Evolutionary conservation across 2,113 vertebrate species (phyloP), one percentile per base, ranked within the genome.

Genomic region (Lynx canadensis): DNA sequence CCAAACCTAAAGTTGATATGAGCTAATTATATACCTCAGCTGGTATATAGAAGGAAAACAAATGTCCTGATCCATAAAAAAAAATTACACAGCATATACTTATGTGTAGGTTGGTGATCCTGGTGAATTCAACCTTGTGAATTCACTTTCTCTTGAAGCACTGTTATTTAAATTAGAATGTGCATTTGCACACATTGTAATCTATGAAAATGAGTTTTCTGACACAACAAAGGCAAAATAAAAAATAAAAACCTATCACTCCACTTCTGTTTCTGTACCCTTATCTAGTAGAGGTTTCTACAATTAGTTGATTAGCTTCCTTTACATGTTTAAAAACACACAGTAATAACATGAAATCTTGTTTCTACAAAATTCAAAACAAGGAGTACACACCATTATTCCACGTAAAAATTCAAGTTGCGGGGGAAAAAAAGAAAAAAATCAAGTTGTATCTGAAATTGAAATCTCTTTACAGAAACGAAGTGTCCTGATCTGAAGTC

Each of bases 371-470:
- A 57, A 27, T 12, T 25, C 9, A 45, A 89, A 86, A 48, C 23
- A 65, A 16, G 38, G 11, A 82, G 82, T 74, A n/a, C 33, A 81
- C 9, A 57, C 0, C n/a, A 95, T 74, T 19, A 63, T 52, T 79
- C 63, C 38, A 52, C 63, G 87, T 45, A 55, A 92, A 89, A 92
- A 89, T 89, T 60, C 13, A 95, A 96, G 29, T 4, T 74, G 5
- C 2, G 1, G 14, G 14, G 14, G 16, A 8, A 60, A 23, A 60
- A 23, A 60, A 65, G 29, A 48, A 31, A 48, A 78, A 93, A 89
- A 91, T 60, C 23, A 95, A 97, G 29, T 5, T 83, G 3, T 19
- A 79, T 73, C 55, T 91, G 33, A 71, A 92, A 98, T 94, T 68
- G 68, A 71, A 63, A n/a, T 66, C 11, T 83, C 29, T 80, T 94